phyloP scores from a whole-genome alignment of 2,888 invertebrate genomes.

The Onthophagus sagittarius region DNA sequence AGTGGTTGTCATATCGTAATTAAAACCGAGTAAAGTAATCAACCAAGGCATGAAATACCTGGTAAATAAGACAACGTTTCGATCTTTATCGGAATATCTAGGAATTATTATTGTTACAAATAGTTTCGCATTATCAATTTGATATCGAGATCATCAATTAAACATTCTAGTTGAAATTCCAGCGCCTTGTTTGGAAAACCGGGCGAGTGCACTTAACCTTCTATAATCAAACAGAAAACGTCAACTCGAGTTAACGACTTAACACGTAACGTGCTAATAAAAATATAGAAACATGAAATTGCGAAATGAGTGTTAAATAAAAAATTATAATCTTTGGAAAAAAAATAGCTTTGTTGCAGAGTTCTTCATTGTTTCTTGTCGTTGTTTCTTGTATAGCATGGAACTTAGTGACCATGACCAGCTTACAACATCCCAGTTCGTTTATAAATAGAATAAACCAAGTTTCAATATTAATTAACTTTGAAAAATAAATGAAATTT shows the following conservation, averaged over 20 bases:
- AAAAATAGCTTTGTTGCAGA: not conserved
- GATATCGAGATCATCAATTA: not conserved
- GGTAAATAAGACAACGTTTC: not conserved
- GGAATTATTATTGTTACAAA: not conserved
- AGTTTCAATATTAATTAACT: not conserved
- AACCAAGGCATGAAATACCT: not conserved
- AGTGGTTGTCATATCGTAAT: not conserved
- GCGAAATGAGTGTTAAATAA: not conserved
- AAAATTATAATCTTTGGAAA: not conserved
- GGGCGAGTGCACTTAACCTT: not conserved
- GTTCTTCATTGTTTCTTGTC: not conserved
- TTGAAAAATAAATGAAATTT: not conserved
- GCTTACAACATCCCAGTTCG: slow-evolving; percentile 3
- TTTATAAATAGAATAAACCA: not conserved
- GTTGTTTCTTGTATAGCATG: not conserved
- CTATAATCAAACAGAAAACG: not conserved
- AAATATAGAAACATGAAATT: not conserved
- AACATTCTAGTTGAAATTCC: not conserved
- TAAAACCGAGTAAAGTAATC: not conserved
- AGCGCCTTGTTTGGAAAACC: not conserved
- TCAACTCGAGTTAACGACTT: not conserved
- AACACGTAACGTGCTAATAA: not conserved
- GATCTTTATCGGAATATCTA: not conserved
- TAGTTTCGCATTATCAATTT: not conserved
- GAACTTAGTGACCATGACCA: slow-evolving; percentile 12